phyloP scores from a whole-genome alignment of 2,888 invertebrate genomes.

The Hydrotaea diabolus region DNA sequence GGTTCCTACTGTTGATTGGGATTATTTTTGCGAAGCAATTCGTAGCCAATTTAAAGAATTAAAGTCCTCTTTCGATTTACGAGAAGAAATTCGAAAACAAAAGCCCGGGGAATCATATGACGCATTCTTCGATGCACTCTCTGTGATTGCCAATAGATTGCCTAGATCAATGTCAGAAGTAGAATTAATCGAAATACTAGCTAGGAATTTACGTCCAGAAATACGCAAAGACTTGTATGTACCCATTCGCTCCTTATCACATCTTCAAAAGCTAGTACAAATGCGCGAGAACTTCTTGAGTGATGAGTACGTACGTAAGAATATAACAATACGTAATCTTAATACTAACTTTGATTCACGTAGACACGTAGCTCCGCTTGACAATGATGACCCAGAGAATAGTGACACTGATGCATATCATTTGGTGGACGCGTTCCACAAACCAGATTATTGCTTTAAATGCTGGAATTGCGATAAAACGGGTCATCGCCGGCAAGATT shows the following conservation, averaged over 20 bases:
- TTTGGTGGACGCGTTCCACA: background rate
- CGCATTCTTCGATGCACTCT: too few species aligned
- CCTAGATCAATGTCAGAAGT: constrained; percentile 1
- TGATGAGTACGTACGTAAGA: too few species aligned
- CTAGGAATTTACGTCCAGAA: too few species aligned
- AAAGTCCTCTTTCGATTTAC: constrained; percentile 45
- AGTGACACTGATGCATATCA: background rate
- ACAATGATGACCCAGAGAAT: background rate
- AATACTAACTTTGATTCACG: background rate
- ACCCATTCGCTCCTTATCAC: too few species aligned
- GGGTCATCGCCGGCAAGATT: constrained; percentile 43
- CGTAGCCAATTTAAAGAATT: constrained; percentile 35
- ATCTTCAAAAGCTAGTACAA: too few species aligned
- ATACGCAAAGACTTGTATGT: too few species aligned
- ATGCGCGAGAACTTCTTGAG: too few species aligned
- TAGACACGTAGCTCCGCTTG: too few species aligned
- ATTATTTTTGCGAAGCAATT: constrained; percentile 34
- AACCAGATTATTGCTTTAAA: background rate
- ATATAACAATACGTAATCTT: background rate
- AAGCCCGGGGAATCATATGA: constrained; percentile 14
- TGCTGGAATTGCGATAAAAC: constrained; percentile 51
- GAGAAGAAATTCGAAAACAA: constrained; percentile 60
- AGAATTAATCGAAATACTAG: too few species aligned
- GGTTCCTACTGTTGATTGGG: constrained; percentile 24
- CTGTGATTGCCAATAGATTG: constrained; percentile 17